Conservation (phyloP, 2,888 invertebrate species). For the Lasioglossum marginatum region DNA sequence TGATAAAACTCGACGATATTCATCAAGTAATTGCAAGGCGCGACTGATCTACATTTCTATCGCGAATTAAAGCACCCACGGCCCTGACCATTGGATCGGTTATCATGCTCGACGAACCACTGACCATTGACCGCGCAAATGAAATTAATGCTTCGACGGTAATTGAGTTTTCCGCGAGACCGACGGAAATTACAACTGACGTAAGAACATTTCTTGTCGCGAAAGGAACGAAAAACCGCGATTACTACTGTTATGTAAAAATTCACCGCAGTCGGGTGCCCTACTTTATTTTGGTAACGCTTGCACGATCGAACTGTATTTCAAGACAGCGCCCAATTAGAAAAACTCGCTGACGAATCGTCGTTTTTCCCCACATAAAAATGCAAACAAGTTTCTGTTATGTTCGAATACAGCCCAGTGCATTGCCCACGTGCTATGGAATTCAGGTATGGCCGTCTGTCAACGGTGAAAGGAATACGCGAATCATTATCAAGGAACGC, state of each 20-base stretch:
- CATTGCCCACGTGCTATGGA: slow-evolving; percentile 56
- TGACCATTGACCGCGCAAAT: neutral
- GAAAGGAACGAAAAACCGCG: neutral
- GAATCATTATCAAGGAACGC: slow-evolving; percentile 11
- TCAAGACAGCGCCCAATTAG: neutral
- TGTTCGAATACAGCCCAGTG: slow-evolving; percentile 24
- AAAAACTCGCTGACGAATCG: neutral
- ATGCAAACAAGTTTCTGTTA: neutral
- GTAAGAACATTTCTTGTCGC: neutral
- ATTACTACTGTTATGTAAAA: neutral
- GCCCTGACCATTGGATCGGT: neutral
- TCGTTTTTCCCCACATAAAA: neutral
- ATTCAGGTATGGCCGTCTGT: slow-evolving; percentile 50
- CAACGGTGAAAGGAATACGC: slow-evolving; percentile 7
- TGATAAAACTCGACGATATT: neutral
- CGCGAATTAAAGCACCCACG: slow-evolving; percentile 4
- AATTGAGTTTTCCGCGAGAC: slow-evolving; percentile 3
- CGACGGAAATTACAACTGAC: neutral
- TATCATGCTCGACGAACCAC: neutral
- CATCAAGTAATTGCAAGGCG: neutral
- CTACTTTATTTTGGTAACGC: neutral
- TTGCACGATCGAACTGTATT: neutral
- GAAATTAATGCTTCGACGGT: neutral
- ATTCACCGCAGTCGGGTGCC: neutral
- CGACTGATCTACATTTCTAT: slow-evolving; percentile 12